Evolutionary conservation across 2,113 vertebrate genomes (phyloP), one percentile per base, ranked within the genome.

Genomic region (Diadophis punctatus): DNA sequence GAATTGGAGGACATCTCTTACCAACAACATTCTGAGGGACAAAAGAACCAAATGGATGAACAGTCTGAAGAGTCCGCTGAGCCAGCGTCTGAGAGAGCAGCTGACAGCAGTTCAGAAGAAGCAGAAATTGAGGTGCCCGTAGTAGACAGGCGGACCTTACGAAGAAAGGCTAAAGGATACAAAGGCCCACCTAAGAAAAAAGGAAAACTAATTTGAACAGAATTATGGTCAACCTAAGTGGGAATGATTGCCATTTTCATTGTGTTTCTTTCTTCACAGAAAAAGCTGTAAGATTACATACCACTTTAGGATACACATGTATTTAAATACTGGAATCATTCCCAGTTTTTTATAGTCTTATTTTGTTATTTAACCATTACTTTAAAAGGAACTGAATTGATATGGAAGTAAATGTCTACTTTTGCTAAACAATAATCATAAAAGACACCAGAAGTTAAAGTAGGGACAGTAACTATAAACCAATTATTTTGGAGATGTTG

Each of bases 161-260:
- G 98, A 93, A 98, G 97, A 93, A 98, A 98, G 96, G 96, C 97
- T 88, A 98, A 98, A 95, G 97, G 96, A n/a, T 96, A 97, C 91
- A 98, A 98, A 97, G 97, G 97, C 68, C 97, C 98, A 52, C 94
- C 96, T 53, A 98, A 98, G 97, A 98, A 98, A 96, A 98, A 97
- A 95, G 97, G 97, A 95, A 98, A 98, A 93, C 96, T 97, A 53
- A 94, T 93, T 88, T 98, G 96, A 96, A 90, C 88, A 49, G 14
- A 93, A 88, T 93, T 86, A 56, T 48, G 95, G 89, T 87, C 92
- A 90, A 91, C 30, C 95, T 43, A 39, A 93, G 96, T 97, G 97
- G 95, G 97, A 95, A 96, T 51, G 22, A 97, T 85, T 92, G 94
- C 88, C 51, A 87, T 58, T 60, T 48, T 95, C 18, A 2, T 94